phyloP scores from a whole-genome alignment of 2,797 vertebrate genomes.

The Rhabdomys pumilio region DNA sequence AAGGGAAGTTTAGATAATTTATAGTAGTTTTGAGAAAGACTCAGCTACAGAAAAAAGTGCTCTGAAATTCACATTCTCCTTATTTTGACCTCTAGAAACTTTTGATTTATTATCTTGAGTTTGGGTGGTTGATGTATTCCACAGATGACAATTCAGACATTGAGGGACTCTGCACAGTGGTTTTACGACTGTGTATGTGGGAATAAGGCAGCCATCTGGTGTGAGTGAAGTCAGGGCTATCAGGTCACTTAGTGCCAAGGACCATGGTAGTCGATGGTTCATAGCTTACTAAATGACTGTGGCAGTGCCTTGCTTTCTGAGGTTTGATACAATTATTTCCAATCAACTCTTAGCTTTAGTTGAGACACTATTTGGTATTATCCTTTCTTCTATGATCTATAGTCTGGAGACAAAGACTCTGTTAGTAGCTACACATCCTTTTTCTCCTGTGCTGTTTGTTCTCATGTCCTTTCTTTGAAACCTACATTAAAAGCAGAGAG shows the following conservation, averaged over 20 bases:
- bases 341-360: conserved; percentile 73
- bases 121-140: conserved; percentile 57
- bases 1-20: conserved; percentile 76
- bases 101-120: conserved; percentile 75
- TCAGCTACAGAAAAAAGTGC: conserved; percentile 48
- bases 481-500: neutral
- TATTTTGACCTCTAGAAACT: conserved; percentile 72
- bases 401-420: neutral
- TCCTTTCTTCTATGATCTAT: neutral
- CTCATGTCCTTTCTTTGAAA: neutral
- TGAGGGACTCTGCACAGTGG: neutral
- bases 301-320: conserved; percentile 73
- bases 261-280: accelerated
- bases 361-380: neutral
- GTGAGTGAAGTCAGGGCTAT: neutral
- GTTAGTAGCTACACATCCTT: accelerated
- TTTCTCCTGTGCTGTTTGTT: too few species aligned
- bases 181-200: conserved; percentile 15
- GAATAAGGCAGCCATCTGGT: neutral
- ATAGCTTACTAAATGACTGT: conserved; percentile 59
- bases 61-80: conserved; percentile 70
- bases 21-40: conserved; percentile 75
- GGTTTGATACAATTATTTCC: conserved; percentile 64
- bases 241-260: neutral
- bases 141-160: conserved; percentile 58